These are phyloP conservation scores for Rhinoptilus africanus DNA, from an alignment of 2,113 vertebrate genomes.

Conservation along the genomic window DNA sequence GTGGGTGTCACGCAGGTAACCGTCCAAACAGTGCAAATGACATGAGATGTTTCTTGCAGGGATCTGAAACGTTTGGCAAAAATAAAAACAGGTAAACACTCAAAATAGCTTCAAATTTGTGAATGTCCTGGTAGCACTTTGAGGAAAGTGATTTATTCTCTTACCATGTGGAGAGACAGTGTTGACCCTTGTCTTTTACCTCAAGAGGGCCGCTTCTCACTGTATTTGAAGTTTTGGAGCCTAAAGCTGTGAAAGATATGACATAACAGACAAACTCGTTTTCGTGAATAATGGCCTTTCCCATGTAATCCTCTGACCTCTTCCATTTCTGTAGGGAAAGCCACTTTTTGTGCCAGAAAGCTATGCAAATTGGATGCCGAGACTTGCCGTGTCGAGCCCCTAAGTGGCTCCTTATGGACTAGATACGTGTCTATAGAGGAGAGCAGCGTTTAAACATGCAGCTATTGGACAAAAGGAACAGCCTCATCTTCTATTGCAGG, in stretches of 20 bases:
- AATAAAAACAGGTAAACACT: not conserved
- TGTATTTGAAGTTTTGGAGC: not conserved
- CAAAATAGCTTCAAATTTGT: not conserved
- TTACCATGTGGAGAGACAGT: not conserved
- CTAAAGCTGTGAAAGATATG: not conserved
- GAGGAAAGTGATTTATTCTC: not conserved
- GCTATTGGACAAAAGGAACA: not conserved
- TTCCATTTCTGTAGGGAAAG: not conserved
- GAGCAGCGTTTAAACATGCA: not conserved
- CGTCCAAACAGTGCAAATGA: not conserved
- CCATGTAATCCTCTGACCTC: conserved; percentile 8
- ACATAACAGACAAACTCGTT: not conserved
- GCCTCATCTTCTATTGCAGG: not conserved
- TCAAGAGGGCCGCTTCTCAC: not conserved
- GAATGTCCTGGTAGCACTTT: not conserved
- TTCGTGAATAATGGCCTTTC: conserved; percentile 12
- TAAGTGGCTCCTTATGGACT: not conserved
- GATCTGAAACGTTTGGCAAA: not conserved
- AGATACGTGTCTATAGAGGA: not conserved
- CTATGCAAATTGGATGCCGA: conserved; percentile 1
- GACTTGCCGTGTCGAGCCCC: not conserved
- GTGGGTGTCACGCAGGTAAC: not conserved
- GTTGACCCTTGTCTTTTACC: not conserved
- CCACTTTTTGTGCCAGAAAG: conserved; percentile 16
- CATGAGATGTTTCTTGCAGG: not conserved